Conservation (phyloP, 2,888 invertebrate species). For the Venustoraphidia nigricollis region DNA sequence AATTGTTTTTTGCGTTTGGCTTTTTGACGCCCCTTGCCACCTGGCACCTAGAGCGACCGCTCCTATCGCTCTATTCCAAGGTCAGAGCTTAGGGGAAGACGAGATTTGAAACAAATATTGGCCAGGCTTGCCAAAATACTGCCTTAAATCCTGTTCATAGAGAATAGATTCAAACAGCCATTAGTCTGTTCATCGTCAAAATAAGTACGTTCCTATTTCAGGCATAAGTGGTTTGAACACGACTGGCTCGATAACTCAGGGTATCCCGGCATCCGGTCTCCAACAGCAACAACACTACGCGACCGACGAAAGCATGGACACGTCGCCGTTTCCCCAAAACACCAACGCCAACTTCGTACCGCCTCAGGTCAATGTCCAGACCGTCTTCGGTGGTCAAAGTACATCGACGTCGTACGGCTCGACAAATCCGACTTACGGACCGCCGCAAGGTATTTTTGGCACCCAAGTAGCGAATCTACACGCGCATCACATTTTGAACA, state of each 20-base stretch:
- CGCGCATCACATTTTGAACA: conserved; percentile 26
- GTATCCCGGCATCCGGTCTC: conserved; percentile 40
- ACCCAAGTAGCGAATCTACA: conserved; percentile 14
- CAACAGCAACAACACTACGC: conserved; percentile 11
- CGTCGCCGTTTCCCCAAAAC: conserved; percentile 21
- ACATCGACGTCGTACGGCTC: conserved; percentile 18
- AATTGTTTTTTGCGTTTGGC: too few species aligned
- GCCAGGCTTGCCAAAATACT: too few species aligned
- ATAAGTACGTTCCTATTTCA: conserved; percentile 27
- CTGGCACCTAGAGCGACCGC: too few species aligned
- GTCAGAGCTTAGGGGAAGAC: too few species aligned
- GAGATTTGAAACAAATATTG: too few species aligned
- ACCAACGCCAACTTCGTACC: conserved; percentile 22
- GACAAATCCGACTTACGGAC: conserved; percentile 15
- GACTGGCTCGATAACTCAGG: conserved; percentile 56
- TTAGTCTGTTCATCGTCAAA: too few species aligned
- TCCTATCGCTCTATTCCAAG: too few species aligned
- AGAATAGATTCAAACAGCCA: too few species aligned
- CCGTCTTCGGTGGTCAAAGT: conserved; percentile 21
- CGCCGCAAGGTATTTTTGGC: conserved; percentile 7
- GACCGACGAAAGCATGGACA: conserved; percentile 2
- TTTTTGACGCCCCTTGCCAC: too few species aligned
- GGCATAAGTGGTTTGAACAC: conserved; percentile 64
- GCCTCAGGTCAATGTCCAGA: conserved; percentile 30
- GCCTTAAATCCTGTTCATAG: too few species aligned